Conservation (phyloP, 2,113 vertebrate species). For the Mobula birostris region DNA sequence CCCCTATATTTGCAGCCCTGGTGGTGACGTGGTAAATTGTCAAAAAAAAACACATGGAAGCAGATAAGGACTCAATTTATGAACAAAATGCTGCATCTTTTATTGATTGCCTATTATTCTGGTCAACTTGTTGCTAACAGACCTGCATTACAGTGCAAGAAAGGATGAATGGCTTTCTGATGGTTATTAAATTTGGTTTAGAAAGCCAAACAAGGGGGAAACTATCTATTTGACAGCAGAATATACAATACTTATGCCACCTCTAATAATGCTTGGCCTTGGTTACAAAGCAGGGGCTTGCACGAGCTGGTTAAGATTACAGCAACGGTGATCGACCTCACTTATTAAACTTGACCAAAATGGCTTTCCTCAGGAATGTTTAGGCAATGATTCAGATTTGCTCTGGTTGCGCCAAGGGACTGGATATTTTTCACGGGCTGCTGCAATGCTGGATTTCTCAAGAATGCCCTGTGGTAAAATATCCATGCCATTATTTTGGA, state of each 20-base stretch:
- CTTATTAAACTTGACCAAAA: conserved; percentile 34
- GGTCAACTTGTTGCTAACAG: conserved; percentile 11
- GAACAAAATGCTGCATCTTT: neutral
- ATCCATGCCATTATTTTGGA: neutral
- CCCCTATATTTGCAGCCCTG: neutral
- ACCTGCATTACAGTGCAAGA: neutral
- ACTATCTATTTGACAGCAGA: conserved; percentile 23
- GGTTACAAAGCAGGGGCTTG: conserved; percentile 33
- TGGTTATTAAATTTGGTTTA: conserved; percentile 32
- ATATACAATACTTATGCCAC: conserved; percentile 30
- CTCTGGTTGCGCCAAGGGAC: neutral
- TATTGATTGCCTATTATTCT: neutral
- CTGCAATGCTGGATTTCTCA: neutral
- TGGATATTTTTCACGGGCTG: neutral
- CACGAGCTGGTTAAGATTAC: neutral
- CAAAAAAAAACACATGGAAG: neutral
- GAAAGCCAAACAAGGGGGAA: conserved; percentile 26
- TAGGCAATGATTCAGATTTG: neutral
- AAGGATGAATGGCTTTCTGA: conserved; percentile 26
- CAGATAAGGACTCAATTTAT: neutral
- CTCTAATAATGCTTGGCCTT: conserved; percentile 13
- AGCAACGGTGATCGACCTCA: neutral
- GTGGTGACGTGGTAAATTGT: neutral
- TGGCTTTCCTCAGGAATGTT: neutral
- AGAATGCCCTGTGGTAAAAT: too few relatives aligned